Conservation (phyloP, 2,113 vertebrate species). For the Gadus macrocephalus region DNA sequence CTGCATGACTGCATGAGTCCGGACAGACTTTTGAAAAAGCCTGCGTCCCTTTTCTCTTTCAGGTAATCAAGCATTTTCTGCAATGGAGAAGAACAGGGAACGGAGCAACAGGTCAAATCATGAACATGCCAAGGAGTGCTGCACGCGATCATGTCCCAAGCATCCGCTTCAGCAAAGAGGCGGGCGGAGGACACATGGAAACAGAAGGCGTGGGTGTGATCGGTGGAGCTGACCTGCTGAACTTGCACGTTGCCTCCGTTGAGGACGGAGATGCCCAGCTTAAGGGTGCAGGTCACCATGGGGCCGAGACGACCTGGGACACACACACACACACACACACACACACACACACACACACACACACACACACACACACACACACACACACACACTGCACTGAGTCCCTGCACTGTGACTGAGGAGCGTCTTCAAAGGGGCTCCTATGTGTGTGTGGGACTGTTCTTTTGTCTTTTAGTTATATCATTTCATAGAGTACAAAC, state of each 20-base stretch:
- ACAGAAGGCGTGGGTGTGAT: background rate
- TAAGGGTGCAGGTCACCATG: conserved; percentile 93
- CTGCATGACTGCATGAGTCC: conserved; percentile 98
- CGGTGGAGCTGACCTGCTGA: conserved; percentile 78
- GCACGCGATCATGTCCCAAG: background rate
- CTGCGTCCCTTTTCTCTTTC: conserved; percentile 94
- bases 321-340: too few species aligned
- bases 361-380: too few species aligned
- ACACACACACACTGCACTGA: too few species aligned
- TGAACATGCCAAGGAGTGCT: background rate
- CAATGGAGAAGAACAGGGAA: conserved; percentile 7
- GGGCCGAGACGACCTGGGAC: conserved; percentile 83
- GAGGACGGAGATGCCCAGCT: conserved; percentile 93
- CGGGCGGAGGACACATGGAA: too few species aligned
- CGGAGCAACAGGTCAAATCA: background rate
- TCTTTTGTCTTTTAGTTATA: too few species aligned
- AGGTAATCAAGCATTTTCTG: conserved; percentile 99
- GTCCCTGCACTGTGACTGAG: too few species aligned
- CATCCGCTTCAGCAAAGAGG: too few species aligned
- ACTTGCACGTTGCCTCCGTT: conserved; percentile 93
- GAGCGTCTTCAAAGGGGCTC: too few species aligned
- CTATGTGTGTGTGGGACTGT: too few species aligned
- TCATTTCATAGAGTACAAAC: too few species aligned
- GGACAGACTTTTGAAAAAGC: conserved; percentile 97
- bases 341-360: too few species aligned